Base-by-base conservation (phyloP, 2,113 vertebrate species). In the Pao palembangensis region DNA sequence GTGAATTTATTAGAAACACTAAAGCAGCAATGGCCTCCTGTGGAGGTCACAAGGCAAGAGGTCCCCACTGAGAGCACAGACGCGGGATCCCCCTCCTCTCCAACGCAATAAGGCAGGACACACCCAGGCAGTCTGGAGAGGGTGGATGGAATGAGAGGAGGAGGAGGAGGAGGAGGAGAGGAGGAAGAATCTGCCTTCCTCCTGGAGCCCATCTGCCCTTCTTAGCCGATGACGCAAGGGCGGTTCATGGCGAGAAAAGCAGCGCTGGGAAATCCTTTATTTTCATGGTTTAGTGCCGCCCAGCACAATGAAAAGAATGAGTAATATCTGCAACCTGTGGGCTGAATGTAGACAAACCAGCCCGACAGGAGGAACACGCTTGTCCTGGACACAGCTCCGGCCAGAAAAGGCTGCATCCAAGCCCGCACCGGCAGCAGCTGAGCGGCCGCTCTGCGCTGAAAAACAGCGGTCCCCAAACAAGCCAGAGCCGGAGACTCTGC, bases 21-120 rank as follows among this genome's bases (percentile, higher is more conserved):
- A 47, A 57, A 71, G 67, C 61, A 58, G 64, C 62, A 53, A 79
- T 83, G 75, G 66, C 80, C 83, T 89, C 78, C 55, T 83, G 79
- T 85, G 78, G 83, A 86, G 85, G 80, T 86, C 82, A 84, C 73
- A 73, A 63, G 74, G 77, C 75, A 71, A 72, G 71, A 72, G 82
- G 75, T 80, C 74, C 53, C 78, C 70, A 59, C 17, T 48, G 15
- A 62, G 63, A 83, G 65, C 67, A 67, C 64, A 79, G 79, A 85
- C 80, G 85, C 75, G 83, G 89, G 88, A 89, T 88, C 88, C 83
- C 88, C 76, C 79, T 75, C 76, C 80, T 85, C 64, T 55, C 67
- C 75, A 77, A 87, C 69, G 78, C 85, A 88, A 79, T 82, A 78
- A 83, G 82, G 76, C 69, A 82, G 81, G 85, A 87, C 89, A 89